Evolutionary conservation across 2,888 invertebrate genomes (phyloP), one percentile per base, ranked within the genome.

Genomic region (Acanthopleura granulata): DNA sequence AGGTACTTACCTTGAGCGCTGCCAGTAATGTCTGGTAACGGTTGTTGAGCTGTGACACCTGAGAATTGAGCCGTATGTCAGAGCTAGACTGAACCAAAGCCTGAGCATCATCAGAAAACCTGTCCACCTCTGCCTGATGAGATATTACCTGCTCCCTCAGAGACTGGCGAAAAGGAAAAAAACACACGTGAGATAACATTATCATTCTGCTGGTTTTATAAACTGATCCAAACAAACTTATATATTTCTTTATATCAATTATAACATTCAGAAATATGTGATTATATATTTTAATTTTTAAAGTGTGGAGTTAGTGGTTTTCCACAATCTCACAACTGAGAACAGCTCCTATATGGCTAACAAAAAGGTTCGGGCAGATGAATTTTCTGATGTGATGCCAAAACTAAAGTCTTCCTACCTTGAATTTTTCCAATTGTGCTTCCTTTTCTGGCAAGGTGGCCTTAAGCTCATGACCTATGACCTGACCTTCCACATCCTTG

Each of bases 1-100:
- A 40, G 40, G 40, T 40, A 12, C 57, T 72, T 83, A 91, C 92
- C 89, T 97, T 98, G 0, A 97, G 95, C 90, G 96, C 96, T 83
- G 95, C 95, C 74, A 95, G 95, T 57, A 98, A 93, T 84, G 95
- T 95, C 89, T 97, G 97, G 87, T 98, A 98, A 91, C 97, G 96
- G 1, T 95, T 93, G 15, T 96, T 95, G n/a, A 97, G 90, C 90
- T 98, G 97, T 0, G 96, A 95, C 71, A 97, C 94, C 88, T 96
- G 95, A 0, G 96, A 95, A 74, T 84, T 84, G 18, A 91, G 85
- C 71, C 97, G 93, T 4, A 94, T 94, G 74, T 95, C 95, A 0
- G 95, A 95, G 87, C 96, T 96, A 18, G 94, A 92, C 88, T 96
- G 95, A 15, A 97, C 93, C 74, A 98, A 92, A 51, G 94, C 93